phyloP scores from a whole-genome alignment of 2,113 vertebrate genomes.

The Dasyprocta punctata region DNA sequence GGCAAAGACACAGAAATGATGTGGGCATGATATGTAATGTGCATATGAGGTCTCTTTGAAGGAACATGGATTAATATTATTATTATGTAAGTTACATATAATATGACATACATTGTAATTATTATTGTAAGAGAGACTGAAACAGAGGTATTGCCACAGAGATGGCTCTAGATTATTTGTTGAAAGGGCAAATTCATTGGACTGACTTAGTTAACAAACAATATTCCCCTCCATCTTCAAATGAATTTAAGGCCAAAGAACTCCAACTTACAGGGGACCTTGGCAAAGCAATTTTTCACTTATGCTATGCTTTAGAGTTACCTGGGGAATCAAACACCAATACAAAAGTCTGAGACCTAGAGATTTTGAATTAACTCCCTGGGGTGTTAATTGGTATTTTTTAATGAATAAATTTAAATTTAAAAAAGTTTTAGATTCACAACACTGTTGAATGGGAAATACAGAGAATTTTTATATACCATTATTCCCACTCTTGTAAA shows the following conservation, averaged over 20 bases:
- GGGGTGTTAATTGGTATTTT: neutral
- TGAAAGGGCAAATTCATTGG: neutral
- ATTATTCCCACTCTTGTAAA: neutral
- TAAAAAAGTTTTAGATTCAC: neutral
- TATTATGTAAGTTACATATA: neutral
- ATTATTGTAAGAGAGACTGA: neutral
- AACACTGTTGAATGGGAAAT: neutral
- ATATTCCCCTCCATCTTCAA: neutral
- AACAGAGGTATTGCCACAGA: neutral
- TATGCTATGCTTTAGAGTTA: neutral
- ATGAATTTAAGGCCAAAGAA: neutral
- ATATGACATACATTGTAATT: neutral
- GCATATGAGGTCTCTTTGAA: neutral
- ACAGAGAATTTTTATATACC: neutral
- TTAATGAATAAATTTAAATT: neutral
- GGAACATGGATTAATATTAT: neutral
- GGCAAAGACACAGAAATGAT: neutral
- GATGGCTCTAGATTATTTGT: neutral
- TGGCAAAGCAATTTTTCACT: neutral
- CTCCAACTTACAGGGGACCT: neutral
- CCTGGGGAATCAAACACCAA: neutral
- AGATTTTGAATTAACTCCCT: neutral
- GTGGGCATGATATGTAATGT: neutral
- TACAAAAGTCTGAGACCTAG: neutral
- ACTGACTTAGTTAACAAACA: neutral